Percentiles rank a stretch among this genome's conserved stretches.
Evolutionary conservation across 92 coral and sea anemone genomes (phyloP).

Genomic region (Palythoa grandiflora): DNA sequence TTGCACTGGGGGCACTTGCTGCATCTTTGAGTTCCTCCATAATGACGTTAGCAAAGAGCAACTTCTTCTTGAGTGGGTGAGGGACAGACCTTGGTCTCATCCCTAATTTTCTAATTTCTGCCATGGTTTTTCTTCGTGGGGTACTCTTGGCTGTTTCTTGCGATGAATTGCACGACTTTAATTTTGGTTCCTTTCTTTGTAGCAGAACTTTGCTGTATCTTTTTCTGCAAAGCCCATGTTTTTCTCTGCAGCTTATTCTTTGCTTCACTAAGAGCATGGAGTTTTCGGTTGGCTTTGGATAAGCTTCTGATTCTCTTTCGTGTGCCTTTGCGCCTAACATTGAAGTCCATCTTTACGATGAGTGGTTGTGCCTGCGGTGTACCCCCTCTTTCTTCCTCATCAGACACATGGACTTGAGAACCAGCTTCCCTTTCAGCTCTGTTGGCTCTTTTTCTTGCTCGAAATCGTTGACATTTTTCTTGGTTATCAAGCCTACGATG

Average conservation of each 20-base stretch:
- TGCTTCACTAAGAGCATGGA: constrained; percentile 24
- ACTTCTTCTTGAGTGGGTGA: constrained; percentile 31
- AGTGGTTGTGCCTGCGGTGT: constrained; percentile 9
- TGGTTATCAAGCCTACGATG: constrained; percentile 21
- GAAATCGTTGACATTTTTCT: constrained; percentile 36
- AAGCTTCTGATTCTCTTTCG: constrained; percentile 41
- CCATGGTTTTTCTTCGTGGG: constrained; percentile 33
- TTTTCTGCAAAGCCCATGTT: constrained; percentile 51
- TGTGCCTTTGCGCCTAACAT: constrained; percentile 23
- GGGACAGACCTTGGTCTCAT: constrained; percentile 33
- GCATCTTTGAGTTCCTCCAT: constrained; percentile 27
- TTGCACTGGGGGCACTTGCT: constrained; percentile 7
- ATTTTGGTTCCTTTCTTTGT: constrained; percentile 16
- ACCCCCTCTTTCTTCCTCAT: neutral
- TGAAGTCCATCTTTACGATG: constrained; percentile 43
- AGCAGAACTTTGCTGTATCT: constrained; percentile 44
- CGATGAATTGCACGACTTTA: neutral
- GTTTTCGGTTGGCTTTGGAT: constrained; percentile 34
- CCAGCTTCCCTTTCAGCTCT: neutral
- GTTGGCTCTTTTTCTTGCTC: constrained; percentile 25
- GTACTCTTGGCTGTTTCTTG: constrained; percentile 1
- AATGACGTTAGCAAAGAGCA: constrained; percentile 4
- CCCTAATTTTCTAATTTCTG: constrained; percentile 19
- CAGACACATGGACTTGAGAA: constrained; percentile 4
- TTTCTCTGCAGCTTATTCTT: constrained; percentile 42